These are phyloP conservation scores for Myoxocephalus aenaeus DNA, from an alignment of 2,797 vertebrate species.

Conservation along the genomic window DNA sequence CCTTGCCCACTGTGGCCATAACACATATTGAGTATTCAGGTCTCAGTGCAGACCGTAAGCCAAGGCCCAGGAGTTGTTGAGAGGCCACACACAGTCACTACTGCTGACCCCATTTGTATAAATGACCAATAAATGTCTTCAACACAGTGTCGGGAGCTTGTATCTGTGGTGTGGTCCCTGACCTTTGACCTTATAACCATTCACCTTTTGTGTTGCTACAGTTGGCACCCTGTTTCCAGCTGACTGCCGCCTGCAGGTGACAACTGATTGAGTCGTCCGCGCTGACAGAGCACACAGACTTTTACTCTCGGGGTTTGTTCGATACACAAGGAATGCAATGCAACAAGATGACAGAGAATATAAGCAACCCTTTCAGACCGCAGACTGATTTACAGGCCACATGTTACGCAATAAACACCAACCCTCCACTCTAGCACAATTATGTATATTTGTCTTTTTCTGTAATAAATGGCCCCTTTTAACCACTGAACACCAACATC, in stretches of 20 bases:
- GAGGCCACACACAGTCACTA: slow-evolving; percentile 74
- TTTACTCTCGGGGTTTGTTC: slow-evolving; percentile 3
- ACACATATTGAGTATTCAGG: not conserved
- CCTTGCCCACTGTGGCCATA: not conserved
- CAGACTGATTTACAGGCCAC: slow-evolving; percentile 16
- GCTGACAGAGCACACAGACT: slow-evolving; percentile 7
- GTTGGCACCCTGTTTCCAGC: slow-evolving; percentile 40
- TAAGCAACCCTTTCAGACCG: not conserved
- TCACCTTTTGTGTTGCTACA: slow-evolving; percentile 61
- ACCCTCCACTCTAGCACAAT: slow-evolving; percentile 4
- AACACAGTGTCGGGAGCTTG: slow-evolving; percentile 58
- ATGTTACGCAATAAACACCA: not conserved
- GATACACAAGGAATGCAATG: not conserved
- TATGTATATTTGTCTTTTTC: slow-evolving; percentile 29
- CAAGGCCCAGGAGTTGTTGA: slow-evolving; percentile 2
- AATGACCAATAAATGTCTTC: slow-evolving; percentile 64
- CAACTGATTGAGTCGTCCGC: slow-evolving; percentile 38
- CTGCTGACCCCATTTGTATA: slow-evolving; percentile 51
- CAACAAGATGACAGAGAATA: slow-evolving; percentile 1
- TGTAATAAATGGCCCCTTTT: slow-evolving; percentile 41
- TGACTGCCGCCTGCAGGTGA: slow-evolving; percentile 27
- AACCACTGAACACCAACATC: slow-evolving; percentile 35
- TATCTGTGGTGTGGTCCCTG: slow-evolving; percentile 53
- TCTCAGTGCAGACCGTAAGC: not conserved
- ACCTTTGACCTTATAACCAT: slow-evolving; percentile 66